Evolutionary conservation across 2,113 vertebrate genomes (phyloP), one percentile per base, ranked within the genome.

Genomic region (Empidonax alnorum): DNA sequence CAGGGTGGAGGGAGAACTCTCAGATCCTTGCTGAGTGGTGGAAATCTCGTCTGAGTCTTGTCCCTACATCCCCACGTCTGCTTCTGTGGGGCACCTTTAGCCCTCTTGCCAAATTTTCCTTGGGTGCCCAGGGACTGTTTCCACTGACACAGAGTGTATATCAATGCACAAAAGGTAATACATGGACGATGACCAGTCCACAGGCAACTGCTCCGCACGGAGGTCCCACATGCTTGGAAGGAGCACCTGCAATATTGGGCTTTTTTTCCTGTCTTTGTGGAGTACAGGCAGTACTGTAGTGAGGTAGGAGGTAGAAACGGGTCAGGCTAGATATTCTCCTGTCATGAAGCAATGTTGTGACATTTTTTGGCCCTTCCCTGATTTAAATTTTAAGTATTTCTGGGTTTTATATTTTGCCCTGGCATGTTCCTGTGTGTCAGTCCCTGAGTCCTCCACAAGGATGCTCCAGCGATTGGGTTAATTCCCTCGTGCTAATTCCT

Each of bases 401-500:
- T 71, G 62, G 18, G 44, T 33, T 96, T 90, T 80, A 14, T 53
- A 27, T 88, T 95, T 92, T 12, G 1, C 42, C 68, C 41, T 7
- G 0, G 18, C 28, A 9, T 5, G 8, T 73, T 77, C 53, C 65
- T 0, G 0, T 56, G 27, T 3, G 3, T 78, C 89, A 68, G 28
- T 47, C 50, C 75, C 75, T 0, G 2, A 66, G 42, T 19, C 74
- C 49, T 37, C 39, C 56, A 58, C 37, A 52, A 75, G 76, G 92
- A 93, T 93, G 80, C 66, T 90, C 80, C 67, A 71, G 73, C 0
- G 44, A 90, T 3, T 56, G 94, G 88, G 92, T 96, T 90, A 96
- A 96, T 94, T 90, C 93, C 53, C 61, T 94, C 83, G 86, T 95
- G 82, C 82, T 86, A 93, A 92, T 93, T 84, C 72, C 92, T 93